A percentile compares a stretch with the other conserved stretches of the same genome.
phyloP scores from a whole-genome alignment of 2,888 invertebrate genomes.

The Rhodophaea formosa region DNA sequence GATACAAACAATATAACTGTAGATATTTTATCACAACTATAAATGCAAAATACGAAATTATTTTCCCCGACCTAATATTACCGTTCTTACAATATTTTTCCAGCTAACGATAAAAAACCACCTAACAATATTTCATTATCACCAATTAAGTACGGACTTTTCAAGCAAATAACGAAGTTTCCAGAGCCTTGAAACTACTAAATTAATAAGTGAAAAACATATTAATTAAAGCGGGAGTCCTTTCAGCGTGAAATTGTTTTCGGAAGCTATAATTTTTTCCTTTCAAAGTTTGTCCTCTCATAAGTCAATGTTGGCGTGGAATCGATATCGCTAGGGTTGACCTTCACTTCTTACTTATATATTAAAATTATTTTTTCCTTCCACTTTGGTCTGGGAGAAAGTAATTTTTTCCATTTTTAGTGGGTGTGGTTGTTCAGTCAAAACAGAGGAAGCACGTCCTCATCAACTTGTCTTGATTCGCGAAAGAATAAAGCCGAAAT shows the following conservation, averaged over 20 bases:
- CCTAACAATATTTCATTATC: background rate
- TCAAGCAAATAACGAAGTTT: background rate
- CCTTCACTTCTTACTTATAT: background rate
- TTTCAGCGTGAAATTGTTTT: constrained; percentile 17
- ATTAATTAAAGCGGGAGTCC: constrained; percentile 13
- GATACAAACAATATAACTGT: too few relatives aligned
- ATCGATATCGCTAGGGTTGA: constrained; percentile 12
- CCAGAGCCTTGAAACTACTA: background rate
- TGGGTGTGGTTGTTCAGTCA: too few relatives aligned
- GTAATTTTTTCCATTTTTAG: too few relatives aligned
- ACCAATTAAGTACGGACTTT: background rate
- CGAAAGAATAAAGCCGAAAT: too few relatives aligned
- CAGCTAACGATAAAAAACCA: too few relatives aligned
- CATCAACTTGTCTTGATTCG: too few relatives aligned
- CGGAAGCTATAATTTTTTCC: constrained; percentile 17
- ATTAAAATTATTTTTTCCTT: background rate
- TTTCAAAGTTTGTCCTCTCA: constrained; percentile 17
- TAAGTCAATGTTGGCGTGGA: constrained; percentile 13
- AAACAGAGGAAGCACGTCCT: too few relatives aligned
- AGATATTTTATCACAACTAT: too few relatives aligned
- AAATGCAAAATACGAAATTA: too few relatives aligned
- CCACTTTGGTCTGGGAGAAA: too few relatives aligned
- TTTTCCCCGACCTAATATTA: too few relatives aligned
- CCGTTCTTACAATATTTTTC: too few relatives aligned
- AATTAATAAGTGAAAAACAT: constrained; percentile 8